Evolutionary conservation across 2,113 vertebrate genomes (phyloP), one percentile per base, ranked within the genome.

Genomic region (Muscicapa adusta): DNA sequence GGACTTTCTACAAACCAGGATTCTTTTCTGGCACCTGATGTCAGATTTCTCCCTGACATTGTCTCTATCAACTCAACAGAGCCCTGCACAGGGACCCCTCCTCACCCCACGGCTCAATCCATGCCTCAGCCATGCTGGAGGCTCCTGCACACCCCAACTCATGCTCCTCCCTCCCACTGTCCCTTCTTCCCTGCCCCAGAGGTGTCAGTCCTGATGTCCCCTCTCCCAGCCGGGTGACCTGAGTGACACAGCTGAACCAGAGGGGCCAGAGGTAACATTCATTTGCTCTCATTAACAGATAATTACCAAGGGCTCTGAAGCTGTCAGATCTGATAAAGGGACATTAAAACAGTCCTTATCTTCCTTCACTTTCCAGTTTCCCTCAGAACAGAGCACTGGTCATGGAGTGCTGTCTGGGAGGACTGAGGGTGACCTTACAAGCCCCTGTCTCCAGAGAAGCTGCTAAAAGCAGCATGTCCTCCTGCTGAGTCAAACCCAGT

Each of bases 51-150:
- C 42, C 34, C 36, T 25, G 62, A 7, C 12, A 2, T 24, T 58
- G 25, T 25, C 50, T 57, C 34, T 10, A 1, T 43, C 28, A 14
- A 38, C 67, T 57, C 0, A 12, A 1, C 33, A 43, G 17, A 66
- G 36, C 45, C 40, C 66, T 18, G 48, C 3, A 0, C 19, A 33
- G 63, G 29, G 26, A 67, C 17, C 38, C n/a, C 57, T 83, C 53
- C 48, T 54, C 19, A 24, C 34, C 22, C 16, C 3, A 1, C 0
- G 12, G 34, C 14, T 25, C 43, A 40, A 2, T 25, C 58, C 18
- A 45, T 5, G 5, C 18, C 43, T 45, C 0, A 5, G 13, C 91
- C 20, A 0, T 16, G 43, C 42, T 29, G 53, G n/a, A 47, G 33
- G 6, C 43, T 88, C 45, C 38, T 62, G 42, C 33, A 18, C 51